phyloP scores from a whole-genome alignment of 1,140 invertebrate genomes.

The Hycleus phaleratus region DNA sequence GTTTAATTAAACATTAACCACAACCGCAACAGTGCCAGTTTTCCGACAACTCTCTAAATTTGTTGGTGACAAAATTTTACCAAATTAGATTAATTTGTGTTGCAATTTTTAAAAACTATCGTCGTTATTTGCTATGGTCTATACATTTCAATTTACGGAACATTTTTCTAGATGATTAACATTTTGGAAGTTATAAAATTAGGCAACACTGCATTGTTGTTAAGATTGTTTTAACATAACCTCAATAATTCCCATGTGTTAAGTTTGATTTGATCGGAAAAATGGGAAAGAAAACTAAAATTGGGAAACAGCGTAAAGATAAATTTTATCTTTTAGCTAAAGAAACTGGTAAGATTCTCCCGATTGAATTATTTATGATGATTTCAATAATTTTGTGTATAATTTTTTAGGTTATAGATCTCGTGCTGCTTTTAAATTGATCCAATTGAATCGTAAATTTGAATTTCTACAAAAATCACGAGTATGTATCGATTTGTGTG shows the following conservation, averaged over 20 bases:
- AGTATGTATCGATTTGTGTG: slow-evolving; percentile 96
- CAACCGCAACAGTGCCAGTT: too few relatives aligned
- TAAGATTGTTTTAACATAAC: not conserved
- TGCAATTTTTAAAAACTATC: too few relatives aligned
- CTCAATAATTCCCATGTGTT: not conserved
- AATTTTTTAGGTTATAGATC: slow-evolving; percentile 79
- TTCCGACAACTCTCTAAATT: too few relatives aligned
- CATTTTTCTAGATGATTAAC: too few relatives aligned
- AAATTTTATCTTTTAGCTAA: slow-evolving; percentile 98
- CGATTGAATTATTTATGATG: not conserved
- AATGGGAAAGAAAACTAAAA: slow-evolving; percentile 96
- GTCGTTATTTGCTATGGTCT: too few relatives aligned
- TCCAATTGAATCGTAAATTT: slow-evolving; percentile 96
- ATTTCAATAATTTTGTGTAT: not conserved
- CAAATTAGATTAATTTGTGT: too few relatives aligned
- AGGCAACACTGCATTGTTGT: too few relatives aligned
- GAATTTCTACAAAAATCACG: slow-evolving; percentile 93
- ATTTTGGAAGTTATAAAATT: too few relatives aligned
- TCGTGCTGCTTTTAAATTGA: slow-evolving; percentile 96
- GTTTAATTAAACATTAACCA: too few relatives aligned
- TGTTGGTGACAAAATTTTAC: too few relatives aligned
- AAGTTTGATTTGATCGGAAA: not conserved
- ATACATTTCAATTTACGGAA: too few relatives aligned
- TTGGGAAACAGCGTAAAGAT: slow-evolving; percentile 96
- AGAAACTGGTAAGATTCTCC: slow-evolving; percentile 76